Conservation (phyloP, 1,140 invertebrate species). For the Ostrea denselamellosa region DNA sequence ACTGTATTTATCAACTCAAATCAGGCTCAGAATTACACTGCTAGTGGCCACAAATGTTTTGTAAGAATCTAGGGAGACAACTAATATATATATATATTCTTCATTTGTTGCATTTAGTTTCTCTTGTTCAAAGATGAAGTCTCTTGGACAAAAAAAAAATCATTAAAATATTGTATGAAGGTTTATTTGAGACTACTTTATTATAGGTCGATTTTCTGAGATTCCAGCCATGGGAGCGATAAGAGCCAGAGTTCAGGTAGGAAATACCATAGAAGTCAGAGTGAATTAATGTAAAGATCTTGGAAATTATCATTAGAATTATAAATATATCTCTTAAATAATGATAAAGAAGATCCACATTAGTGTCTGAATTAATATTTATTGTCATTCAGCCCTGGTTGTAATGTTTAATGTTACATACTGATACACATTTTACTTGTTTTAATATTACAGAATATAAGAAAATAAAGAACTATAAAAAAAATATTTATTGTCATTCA, state of each 20-base stretch:
- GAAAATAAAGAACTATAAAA: no score
- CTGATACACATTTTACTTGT: no score
- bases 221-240: conserved; percentile 81
- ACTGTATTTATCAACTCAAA: no score
- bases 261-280: not conserved
- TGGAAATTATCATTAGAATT: not conserved
- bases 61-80: not conserved
- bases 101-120: not conserved
- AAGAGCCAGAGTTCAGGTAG: conserved; percentile 81
- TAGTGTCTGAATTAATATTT: no score
- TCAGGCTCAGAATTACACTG: not conserved
- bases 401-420: no score
- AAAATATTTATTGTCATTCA: no score
- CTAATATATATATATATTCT: not conserved
- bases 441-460: no score
- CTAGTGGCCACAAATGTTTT: not conserved
- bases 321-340: not conserved
- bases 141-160: no score
- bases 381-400: no score
- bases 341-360: not conserved
- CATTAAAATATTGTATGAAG: not conserved
- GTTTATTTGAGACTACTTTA: not conserved
- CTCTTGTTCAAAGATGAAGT: not conserved
- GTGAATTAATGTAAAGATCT: not conserved
- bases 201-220: conserved; percentile 79